Conservation (phyloP, 2,888 invertebrate genomes). For the Drosophila hamatofila region DNA sequence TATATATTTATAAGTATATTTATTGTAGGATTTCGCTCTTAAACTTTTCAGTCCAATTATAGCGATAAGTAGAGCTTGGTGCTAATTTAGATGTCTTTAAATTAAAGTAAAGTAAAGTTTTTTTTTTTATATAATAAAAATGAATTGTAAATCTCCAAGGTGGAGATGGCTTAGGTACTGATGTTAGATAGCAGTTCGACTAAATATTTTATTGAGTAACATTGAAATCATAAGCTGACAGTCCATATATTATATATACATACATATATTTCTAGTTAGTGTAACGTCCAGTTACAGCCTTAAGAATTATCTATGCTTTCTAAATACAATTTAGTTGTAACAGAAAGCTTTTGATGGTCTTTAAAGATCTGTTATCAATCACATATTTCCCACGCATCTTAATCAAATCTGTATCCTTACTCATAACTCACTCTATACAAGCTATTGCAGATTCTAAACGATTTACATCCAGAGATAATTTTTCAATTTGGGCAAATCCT, state of each 20-base stretch:
- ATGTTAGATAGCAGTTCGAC: accelerated
- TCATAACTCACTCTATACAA: not conserved
- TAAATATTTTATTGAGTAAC: no score
- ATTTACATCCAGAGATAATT: not conserved
- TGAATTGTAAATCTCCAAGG: no score
- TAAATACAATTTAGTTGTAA: no score
- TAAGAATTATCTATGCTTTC: no score
- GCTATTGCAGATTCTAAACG: not conserved
- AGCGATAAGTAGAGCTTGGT: not conserved
- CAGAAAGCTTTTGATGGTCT: no score
- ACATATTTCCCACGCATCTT: no score
- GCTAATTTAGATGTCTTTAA: not conserved
- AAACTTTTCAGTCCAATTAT: not conserved
- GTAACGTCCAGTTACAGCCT: no score
- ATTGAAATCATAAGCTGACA: no score
- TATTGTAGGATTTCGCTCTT: not conserved
- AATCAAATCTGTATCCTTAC: not conserved
- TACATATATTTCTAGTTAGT: no score
- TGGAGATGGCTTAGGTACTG: no score
- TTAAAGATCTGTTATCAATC: not conserved
- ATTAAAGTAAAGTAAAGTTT: not conserved
- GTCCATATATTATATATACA: no score
- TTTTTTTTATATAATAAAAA: no score
- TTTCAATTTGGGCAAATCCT: not conserved
- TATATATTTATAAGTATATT: not conserved